Percentiles rank a stretch among this genome's conserved stretches.
These are phyloP conservation scores for Eilema caniola DNA, from an alignment of 2,888 invertebrate genomes.

Conservation along the genomic window DNA sequence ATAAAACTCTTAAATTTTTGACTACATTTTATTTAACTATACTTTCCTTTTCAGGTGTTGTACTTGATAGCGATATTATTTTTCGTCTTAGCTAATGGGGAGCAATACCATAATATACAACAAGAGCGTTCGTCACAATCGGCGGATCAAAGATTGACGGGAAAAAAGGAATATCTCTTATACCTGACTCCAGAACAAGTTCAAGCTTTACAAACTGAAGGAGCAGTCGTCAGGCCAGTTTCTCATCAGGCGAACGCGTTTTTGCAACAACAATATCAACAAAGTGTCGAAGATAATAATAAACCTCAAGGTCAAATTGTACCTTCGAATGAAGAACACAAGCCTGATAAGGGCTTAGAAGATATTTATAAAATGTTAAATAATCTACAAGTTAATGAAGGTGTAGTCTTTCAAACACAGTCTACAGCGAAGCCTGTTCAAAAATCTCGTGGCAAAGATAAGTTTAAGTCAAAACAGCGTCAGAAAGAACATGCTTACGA, in stretches of 20 bases:
- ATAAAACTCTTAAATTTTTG: no score
- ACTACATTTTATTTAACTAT: background rate
- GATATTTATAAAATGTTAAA: conserved; percentile 42
- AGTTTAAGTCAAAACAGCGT: conserved; percentile 24
- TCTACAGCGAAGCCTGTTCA: conserved; percentile 37
- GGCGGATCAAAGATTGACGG: conserved; percentile 43
- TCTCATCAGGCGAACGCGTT: conserved; percentile 41
- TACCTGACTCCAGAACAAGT: conserved; percentile 76
- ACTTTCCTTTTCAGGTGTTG: conserved; percentile 59
- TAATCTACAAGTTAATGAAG: conserved; percentile 39
- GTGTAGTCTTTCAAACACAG: conserved; percentile 24
- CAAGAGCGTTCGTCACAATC: conserved; percentile 34
- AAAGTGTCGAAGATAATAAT: conserved; percentile 38
- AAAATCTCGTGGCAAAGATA: conserved; percentile 34
- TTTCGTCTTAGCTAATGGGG: conserved; percentile 54
- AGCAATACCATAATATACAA: conserved; percentile 54
- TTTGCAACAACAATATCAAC: conserved; percentile 36
- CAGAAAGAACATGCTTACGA: conserved; percentile 24
- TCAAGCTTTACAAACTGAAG: conserved; percentile 64
- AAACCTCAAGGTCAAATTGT: conserved; percentile 25
- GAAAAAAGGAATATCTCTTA: conserved; percentile 70
- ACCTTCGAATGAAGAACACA: conserved; percentile 32
- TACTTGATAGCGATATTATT: conserved; percentile 54
- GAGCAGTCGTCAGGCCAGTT: conserved; percentile 56
- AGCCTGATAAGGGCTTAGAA: conserved; percentile 21